Evolutionary conservation across 2,113 vertebrate genomes (phyloP), one percentile per base, ranked within the genome.

Genomic region (Oryzias curvinotus): DNA sequence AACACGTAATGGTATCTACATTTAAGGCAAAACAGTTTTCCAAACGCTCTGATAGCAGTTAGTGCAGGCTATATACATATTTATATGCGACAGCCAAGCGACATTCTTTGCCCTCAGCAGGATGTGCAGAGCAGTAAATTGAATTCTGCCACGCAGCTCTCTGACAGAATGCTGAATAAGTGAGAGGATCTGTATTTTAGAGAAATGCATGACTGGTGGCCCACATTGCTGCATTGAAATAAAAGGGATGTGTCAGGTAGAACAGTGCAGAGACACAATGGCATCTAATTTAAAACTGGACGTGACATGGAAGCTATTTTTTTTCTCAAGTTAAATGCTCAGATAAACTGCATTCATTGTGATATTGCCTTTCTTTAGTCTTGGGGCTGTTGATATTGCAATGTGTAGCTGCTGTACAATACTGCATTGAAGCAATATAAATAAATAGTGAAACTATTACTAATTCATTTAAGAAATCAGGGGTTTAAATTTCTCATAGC

Each of bases 111-210:
- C 86, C 82, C 81, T 82, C 82, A 88, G 89, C 85, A 75, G 82
- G 55, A 81, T 80, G 85, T 77, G 81, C 80, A 77, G 75, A 66
- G 83, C 85, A 87, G 82, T 86, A 90, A 90, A 89, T 89, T 90
- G 81, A 90, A 90, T 89, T 87, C 70, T 77, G 75, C 80, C 82
- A 75, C 64, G 70, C 86, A 77, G 83, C 81, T 85, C 82, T 82
- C 83, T 88, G 85, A 89, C 87, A 86, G 87, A 89, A 87, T 89
- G 85, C 87, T 87, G 87, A 89, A 89, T 89, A 89, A 89, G 87
- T 87, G 83, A 82, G 80, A 85, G 71, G 85, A 84, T 86, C 79
- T 85, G 85, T 88, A 83, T 84, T 89, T 89, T 73, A 84, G 79
- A 68, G 60, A 84, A 89, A 86, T 70, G 84, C 89, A 84, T 84